These are phyloP conservation scores for Lomographa bimaculata DNA, from an alignment of 2,888 invertebrate species.

Conservation along the genomic window DNA sequence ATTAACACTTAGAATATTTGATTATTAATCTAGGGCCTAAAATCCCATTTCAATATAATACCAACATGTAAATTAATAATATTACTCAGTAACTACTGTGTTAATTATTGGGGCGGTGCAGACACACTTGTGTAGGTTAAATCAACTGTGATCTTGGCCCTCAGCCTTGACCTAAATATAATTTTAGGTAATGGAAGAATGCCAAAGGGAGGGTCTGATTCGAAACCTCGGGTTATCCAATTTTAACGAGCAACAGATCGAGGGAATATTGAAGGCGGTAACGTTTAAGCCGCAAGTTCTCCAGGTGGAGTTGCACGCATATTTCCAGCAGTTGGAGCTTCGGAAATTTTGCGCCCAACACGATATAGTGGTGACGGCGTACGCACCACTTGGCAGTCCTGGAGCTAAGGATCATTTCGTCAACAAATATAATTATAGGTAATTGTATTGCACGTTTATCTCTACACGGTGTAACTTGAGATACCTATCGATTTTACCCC, in stretches of 20 bases:
- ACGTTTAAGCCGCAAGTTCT: conserved; percentile 88
- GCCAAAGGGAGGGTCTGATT: conserved; percentile 85
- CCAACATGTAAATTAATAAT: too few relatives aligned
- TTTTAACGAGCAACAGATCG: conserved; percentile 88
- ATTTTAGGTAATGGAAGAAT: conserved; percentile 87
- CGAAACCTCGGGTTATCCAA: conserved; percentile 92
- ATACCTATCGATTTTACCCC: too few relatives aligned
- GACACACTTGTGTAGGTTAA: too few relatives aligned
- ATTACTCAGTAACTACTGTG: too few relatives aligned
- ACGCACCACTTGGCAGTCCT: conserved; percentile 89
- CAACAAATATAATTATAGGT: conserved; percentile 85
- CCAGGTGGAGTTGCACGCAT: conserved; percentile 90
- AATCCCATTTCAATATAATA: too few relatives aligned
- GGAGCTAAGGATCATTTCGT: conserved; percentile 86
- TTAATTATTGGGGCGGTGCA: too few relatives aligned
- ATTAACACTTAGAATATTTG: too few relatives aligned
- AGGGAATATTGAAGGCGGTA: conserved; percentile 83
- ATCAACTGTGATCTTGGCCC: too few relatives aligned
- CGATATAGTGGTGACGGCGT: conserved; percentile 87
- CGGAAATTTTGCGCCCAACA: conserved; percentile 84
- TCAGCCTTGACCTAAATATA: too few relatives aligned
- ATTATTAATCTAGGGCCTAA: too few relatives aligned
- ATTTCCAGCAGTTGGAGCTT: conserved; percentile 88
- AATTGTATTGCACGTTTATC: conserved; percentile 19
- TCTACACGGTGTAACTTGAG: neutral